These are phyloP conservation scores for Alauda arvensis DNA, from an alignment of 2,797 vertebrate species.

Conservation along the genomic window DNA sequence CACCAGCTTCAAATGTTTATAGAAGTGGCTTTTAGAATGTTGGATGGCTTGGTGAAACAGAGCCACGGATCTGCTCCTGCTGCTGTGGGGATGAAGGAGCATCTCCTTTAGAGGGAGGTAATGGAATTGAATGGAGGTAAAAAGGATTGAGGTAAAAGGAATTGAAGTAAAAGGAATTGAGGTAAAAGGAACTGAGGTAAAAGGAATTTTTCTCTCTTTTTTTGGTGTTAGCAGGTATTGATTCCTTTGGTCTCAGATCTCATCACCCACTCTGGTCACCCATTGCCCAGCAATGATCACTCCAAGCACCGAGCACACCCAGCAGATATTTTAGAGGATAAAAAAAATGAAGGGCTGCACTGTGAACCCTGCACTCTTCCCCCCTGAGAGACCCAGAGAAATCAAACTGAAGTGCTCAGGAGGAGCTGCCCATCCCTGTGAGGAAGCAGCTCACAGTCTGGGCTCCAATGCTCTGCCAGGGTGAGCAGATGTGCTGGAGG, in stretches of 20 bases:
- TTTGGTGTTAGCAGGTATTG: conserved; percentile 29
- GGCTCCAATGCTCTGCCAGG: conserved; percentile 17
- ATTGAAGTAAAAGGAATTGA: no score
- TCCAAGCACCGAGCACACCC: conserved; percentile 19
- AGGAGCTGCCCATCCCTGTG: conserved; percentile 12
- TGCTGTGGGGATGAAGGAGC: conserved; percentile 51
- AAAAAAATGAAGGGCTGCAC: conserved; percentile 7
- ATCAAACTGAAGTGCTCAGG: not conserved
- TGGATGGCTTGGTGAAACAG: conserved; percentile 70
- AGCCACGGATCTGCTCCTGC: conserved; percentile 44
- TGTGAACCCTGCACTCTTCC: not conserved
- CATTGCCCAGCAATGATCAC: conserved; percentile 27
- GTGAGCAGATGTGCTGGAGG: conserved; percentile 25
- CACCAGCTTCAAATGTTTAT: conserved; percentile 71
- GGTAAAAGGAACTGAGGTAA: not conserved
- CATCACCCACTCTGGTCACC: conserved; percentile 29
- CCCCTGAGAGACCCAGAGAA: no score
- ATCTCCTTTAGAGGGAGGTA: conserved; percentile 8
- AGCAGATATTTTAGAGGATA: conserved; percentile 14
- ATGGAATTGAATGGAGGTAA: not conserved
- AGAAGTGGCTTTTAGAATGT: conserved; percentile 73
- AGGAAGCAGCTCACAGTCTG: conserved; percentile 39
- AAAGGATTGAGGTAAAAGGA: no score
- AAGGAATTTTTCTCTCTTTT: not conserved
- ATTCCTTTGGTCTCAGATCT: conserved; percentile 33